Evolutionary conservation across 2,888 invertebrate genomes (phyloP).

Genomic region (Tipula lateralis): DNA sequence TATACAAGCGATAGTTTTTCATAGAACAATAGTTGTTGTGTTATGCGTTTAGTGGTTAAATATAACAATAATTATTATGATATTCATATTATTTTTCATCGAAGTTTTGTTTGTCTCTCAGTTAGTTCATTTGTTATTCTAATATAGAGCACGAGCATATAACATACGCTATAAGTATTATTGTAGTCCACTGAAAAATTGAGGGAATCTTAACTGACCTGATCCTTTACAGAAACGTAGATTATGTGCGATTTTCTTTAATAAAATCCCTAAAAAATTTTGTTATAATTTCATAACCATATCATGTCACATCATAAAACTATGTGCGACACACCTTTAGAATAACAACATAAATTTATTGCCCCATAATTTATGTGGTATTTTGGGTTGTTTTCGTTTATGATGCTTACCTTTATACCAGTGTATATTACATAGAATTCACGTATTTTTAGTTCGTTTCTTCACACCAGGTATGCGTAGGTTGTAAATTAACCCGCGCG

Average conservation of each 20-base stretch:
- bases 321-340: constrained; percentile 11
- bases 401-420: not conserved
- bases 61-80: not conserved
- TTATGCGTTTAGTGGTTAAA: constrained; percentile 1
- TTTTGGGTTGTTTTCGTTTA: not conserved
- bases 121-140: not conserved
- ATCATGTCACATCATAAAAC: constrained; percentile 19
- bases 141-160: too few relatives aligned
- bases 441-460: not conserved
- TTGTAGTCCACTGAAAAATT: not conserved
- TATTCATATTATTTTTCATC: not conserved
- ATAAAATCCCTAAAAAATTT: not conserved
- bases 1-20: not conserved
- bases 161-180: too few relatives aligned
- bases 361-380: constrained; percentile 1
- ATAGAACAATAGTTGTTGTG: not conserved
- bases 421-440: not conserved
- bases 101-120: not conserved
- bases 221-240: not conserved
- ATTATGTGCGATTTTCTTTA: not conserved
- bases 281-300: not conserved
- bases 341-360: constrained; percentile 24
- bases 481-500: not conserved
- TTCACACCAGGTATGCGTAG: not conserved
- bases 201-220: not conserved